Conservation (phyloP, 2,888 invertebrate species). For the Lasioglossum calceatum region DNA sequence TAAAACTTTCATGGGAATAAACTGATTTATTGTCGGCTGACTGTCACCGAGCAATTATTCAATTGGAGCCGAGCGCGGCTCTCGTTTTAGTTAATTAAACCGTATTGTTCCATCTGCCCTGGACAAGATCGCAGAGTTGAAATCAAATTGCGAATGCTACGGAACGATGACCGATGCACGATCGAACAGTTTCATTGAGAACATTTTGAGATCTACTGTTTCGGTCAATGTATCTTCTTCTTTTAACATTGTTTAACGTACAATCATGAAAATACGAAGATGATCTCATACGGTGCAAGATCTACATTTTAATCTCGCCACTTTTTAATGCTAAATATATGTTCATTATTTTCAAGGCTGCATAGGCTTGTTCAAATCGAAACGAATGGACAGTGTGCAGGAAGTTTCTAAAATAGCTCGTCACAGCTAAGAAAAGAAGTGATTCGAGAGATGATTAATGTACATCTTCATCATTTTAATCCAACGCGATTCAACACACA, state of each 20-base stretch:
- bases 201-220: neutral
- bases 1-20: neutral
- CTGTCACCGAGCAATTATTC: neutral
- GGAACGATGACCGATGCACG: neutral
- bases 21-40: neutral
- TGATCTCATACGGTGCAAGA: too few species aligned
- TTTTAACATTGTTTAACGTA: neutral
- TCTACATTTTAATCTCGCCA: too few species aligned
- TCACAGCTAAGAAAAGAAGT: conserved; percentile 32
- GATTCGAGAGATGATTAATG: conserved; percentile 30
- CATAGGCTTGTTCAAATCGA: neutral
- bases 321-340: neutral
- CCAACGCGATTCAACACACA: conserved; percentile 9
- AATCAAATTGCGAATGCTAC: neutral
- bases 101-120: neutral
- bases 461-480: conserved; percentile 26
- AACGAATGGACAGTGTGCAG: neutral
- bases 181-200: neutral
- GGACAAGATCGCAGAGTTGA: neutral
- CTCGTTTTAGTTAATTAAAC: neutral
- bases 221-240: neutral
- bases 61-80: neutral
- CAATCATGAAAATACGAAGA: neutral
- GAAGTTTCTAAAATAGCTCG: neutral
- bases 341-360: neutral